phyloP scores from a whole-genome alignment of 1,140 invertebrate genomes.

The Rhyacophila brunnea region DNA sequence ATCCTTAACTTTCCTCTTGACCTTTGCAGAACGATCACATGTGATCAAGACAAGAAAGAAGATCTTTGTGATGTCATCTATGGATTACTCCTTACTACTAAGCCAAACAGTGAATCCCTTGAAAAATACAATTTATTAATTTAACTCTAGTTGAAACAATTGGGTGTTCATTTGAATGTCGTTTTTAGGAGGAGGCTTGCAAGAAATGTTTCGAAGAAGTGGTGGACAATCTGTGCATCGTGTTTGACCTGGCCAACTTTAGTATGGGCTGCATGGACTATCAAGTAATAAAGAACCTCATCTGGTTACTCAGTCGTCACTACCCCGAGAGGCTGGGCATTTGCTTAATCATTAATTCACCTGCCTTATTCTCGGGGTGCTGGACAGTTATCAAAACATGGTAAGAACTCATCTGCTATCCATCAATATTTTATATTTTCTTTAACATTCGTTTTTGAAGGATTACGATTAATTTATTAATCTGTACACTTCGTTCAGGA shows the following conservation, averaged over 20 bases:
- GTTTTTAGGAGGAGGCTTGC: conserved; percentile 67
- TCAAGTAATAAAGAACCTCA: conserved; percentile 72
- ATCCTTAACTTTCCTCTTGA: too few species aligned
- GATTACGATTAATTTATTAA: not conserved
- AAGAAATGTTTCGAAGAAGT: conserved; percentile 76
- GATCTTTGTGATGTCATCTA: too few species aligned
- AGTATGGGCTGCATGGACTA: conserved; percentile 74
- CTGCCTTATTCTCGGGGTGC: conserved; percentile 68
- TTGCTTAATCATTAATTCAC: conserved; percentile 70
- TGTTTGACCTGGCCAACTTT: conserved; percentile 73
- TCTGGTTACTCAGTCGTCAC: conserved; percentile 71
- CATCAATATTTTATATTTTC: not conserved
- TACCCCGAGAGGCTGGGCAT: conserved; percentile 75
- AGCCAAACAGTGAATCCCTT: too few species aligned
- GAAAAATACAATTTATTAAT: too few species aligned
- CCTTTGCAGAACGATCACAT: too few species aligned
- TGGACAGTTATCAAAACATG: conserved; percentile 73
- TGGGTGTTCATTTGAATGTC: too few species aligned
- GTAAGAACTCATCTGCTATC: conserved; percentile 51
- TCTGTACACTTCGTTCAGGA: not conserved
- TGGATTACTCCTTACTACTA: too few species aligned
- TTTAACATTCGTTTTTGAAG: not conserved
- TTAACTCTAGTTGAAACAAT: too few species aligned
- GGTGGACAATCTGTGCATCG: conserved; percentile 73
- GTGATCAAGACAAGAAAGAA: too few species aligned